Conservation (phyloP, 2,113 vertebrate species). For the Passer domesticus region DNA sequence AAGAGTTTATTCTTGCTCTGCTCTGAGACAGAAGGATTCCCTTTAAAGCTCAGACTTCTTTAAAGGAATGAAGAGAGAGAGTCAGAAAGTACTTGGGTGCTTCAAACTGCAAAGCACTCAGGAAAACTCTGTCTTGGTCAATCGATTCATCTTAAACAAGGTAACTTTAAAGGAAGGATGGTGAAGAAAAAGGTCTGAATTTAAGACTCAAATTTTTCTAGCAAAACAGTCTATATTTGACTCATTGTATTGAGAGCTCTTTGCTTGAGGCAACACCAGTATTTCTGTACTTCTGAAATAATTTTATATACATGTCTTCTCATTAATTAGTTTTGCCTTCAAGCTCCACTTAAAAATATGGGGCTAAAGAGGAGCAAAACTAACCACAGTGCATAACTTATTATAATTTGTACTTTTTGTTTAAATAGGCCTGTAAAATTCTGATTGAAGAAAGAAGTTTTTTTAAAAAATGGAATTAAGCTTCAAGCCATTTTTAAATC, state of each 20-base stretch:
- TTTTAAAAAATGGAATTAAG: neutral
- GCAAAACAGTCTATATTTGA: neutral
- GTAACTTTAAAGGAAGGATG: neutral
- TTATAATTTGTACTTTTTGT: neutral
- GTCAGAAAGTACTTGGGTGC: neutral
- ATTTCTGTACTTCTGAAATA: neutral
- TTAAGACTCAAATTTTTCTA: neutral
- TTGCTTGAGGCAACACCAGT: neutral
- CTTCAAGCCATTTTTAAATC: slow-evolving; percentile 6
- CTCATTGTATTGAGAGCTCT: neutral
- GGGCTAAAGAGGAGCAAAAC: neutral
- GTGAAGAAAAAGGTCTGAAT: neutral
- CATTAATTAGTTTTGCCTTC: slow-evolving; percentile 27
- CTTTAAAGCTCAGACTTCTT: slow-evolving; percentile 27
- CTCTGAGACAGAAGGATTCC: neutral
- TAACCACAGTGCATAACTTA: neutral
- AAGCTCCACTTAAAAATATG: neutral
- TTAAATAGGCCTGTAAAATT: neutral
- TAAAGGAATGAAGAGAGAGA: slow-evolving; percentile 9
- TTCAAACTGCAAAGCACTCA: neutral
- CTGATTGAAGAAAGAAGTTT: neutral
- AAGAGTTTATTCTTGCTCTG: neutral
- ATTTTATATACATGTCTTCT: neutral
- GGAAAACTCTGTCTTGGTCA: neutral
- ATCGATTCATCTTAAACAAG: neutral